phyloP scores from a whole-genome alignment of 35 echinoderm and acorn worm genomes.

The Lytechinus variegatus region DNA sequence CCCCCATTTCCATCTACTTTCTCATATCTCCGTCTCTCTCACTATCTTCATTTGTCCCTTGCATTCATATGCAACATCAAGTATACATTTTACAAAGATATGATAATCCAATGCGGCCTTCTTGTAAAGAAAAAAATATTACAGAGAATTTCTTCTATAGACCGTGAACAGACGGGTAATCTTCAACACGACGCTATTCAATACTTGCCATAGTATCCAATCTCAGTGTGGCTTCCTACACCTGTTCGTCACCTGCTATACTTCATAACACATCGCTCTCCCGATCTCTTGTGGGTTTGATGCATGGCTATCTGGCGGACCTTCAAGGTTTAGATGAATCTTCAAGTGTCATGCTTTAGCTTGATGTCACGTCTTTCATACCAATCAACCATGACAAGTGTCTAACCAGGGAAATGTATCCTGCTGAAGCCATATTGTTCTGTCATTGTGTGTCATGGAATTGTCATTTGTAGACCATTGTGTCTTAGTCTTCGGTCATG shows the following conservation, averaged over 20 bases:
- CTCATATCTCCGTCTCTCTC: not conserved
- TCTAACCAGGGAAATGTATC: not conserved
- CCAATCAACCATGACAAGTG: not conserved
- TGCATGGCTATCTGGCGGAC: not conserved
- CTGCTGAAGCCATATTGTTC: too few species aligned
- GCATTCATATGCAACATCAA: too few species aligned
- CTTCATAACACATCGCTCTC: slow-evolving; percentile 7
- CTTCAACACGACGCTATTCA: not conserved
- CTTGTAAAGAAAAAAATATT: not conserved
- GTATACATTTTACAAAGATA: not conserved
- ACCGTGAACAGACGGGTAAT: not conserved
- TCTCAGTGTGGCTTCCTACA: slow-evolving; percentile 4
- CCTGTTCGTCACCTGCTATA: slow-evolving; percentile 6
- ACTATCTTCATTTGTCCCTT: too few species aligned
- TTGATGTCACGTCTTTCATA: not conserved
- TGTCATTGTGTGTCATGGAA: not conserved
- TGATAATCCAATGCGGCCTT: not conserved
- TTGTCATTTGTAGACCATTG: not conserved
- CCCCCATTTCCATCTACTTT: not conserved
- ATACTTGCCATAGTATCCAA: not conserved
- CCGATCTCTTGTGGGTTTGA: not conserved
- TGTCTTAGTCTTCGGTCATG: not conserved
- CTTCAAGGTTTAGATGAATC: not conserved
- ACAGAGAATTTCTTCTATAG: not conserved
- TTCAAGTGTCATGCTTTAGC: not conserved